Base-by-base conservation (phyloP, 2,888 invertebrate species). In the Andrena praecox region DNA sequence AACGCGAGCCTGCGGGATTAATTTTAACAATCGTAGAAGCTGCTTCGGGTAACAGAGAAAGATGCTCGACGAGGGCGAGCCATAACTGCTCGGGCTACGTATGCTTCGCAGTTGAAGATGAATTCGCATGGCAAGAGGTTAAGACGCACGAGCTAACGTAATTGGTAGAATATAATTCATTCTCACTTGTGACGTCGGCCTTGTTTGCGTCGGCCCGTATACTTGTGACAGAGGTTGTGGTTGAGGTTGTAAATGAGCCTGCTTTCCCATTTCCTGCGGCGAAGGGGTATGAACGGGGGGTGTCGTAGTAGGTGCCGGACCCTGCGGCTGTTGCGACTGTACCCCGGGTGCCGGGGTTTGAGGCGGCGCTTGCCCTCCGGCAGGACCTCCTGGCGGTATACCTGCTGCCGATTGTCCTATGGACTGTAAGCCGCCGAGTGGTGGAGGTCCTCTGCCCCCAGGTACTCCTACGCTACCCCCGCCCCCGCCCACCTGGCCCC, bases 401-500 rank as follows among this genome's bases (percentile, higher is more conserved):
- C 92, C 92, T 42, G 93, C 85, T 52, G 91, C 84, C n/a, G 91
- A 89, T 86, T 93, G 93, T 56, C 91, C 92, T 84, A 93, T 90
- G 59, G 90, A 86, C 80, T 92, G 93, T 86, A 93, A 91, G 33
- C 91, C 89, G 77, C 91, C 91, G 62, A 93, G 89, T 69, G 91
- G 89, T 72, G 91, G 92, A 82, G 93, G 93, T 78, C 92, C 93
- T 90, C 93, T 92, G 56, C 91, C 92, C 56, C 93, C 92, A 35
- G 92, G 91, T 83, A 93, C 92, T 86, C 92, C 93, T 90, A 93
- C 91, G 82, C 90, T 92, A 85, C 90, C 91, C 84, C 92, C 93
- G 76, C 92, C 93, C 78, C 93, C 93, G 64, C 92, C 94, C 91
- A 93, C 93, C 89, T 93, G 94, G 89, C 92, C 92, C 84, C 93